Evolutionary conservation across 2,888 invertebrate species (phyloP).

Genomic region (Phyllotreta striolata): DNA sequence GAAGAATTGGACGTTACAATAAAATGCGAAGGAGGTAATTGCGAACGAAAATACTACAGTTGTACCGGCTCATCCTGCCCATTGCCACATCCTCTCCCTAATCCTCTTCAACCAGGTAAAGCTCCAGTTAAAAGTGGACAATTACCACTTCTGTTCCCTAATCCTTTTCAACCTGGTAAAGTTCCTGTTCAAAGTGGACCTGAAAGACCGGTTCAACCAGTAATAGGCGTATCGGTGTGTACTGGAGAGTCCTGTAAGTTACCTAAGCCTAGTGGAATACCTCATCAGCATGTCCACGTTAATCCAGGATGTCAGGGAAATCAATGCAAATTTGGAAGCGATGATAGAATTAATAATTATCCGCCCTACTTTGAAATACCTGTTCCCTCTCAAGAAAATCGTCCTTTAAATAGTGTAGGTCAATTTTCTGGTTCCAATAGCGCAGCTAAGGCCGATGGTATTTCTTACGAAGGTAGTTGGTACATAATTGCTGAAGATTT

Average conservation of each 20-base stretch:
- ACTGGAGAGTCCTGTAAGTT: background rate
- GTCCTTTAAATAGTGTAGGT: background rate
- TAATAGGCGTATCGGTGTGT: background rate
- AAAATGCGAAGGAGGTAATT: conserved; percentile 6
- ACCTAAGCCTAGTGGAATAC: background rate
- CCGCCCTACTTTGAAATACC: background rate
- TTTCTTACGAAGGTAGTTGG: conserved; percentile 8
- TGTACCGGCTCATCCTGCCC: conserved; percentile 25
- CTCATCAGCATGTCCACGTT: too few relatives aligned
- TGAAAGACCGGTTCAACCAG: background rate
- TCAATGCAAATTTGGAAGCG: background rate
- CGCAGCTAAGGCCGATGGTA: conserved; percentile 20
- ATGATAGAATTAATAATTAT: background rate
- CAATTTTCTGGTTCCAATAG: background rate
- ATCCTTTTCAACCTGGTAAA: background rate
- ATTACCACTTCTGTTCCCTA: background rate
- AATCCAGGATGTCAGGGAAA: background rate
- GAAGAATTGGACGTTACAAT: background rate
- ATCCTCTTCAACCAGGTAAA: background rate
- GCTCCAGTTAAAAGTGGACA: conserved; percentile 6
- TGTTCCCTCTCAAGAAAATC: background rate
- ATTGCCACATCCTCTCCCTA: conserved; percentile 10
- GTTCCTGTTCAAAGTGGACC: background rate
- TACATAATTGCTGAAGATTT: background rate
- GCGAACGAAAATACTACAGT: conserved; percentile 11